phyloP scores from a whole-genome alignment of 2,113 vertebrate genomes.

The Sarotherodon lohbergeri region DNA sequence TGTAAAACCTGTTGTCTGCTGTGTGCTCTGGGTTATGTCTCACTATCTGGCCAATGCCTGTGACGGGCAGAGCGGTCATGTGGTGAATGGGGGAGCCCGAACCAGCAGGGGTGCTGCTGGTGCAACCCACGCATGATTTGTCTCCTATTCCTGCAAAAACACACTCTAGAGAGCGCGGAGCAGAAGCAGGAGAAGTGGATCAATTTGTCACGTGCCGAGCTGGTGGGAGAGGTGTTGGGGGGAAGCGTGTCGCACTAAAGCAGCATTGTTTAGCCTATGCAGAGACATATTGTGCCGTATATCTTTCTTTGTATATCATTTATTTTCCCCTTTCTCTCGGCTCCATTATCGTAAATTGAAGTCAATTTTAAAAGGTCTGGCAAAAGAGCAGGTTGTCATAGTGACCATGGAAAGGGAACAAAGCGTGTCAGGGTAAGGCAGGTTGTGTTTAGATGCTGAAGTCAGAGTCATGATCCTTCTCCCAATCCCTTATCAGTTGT shows the following conservation, averaged over 20 bases:
- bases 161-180: slow-evolving; percentile 11
- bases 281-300: not conserved
- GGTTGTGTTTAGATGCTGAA: slow-evolving; percentile 31
- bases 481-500: not conserved
- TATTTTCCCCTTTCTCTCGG: not conserved
- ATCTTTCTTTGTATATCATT: not conserved
- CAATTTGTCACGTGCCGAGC: slow-evolving; percentile 2
- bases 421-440: slow-evolving; percentile 6
- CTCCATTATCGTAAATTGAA: not conserved
- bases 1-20: not conserved
- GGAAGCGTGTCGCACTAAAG: not conserved
- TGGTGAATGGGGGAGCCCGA: not conserved
- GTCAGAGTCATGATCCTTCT: slow-evolving; percentile 8
- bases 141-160: slow-evolving; percentile 16
- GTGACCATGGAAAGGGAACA: slow-evolving; percentile 27
- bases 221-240: not conserved
- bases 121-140: slow-evolving; percentile 7
- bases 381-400: slow-evolving; percentile 47
- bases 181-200: slow-evolving; percentile 10
- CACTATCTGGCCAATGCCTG: not conserved
- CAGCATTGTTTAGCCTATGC: not conserved
- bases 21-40: not conserved
- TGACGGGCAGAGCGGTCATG: not conserved
- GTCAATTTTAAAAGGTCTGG: slow-evolving; percentile 18
- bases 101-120: slow-evolving; percentile 19